Evolutionary conservation across 1,140 invertebrate species (phyloP), one percentile per base, ranked within the genome.

Genomic region (Sminthurides bifidus): DNA sequence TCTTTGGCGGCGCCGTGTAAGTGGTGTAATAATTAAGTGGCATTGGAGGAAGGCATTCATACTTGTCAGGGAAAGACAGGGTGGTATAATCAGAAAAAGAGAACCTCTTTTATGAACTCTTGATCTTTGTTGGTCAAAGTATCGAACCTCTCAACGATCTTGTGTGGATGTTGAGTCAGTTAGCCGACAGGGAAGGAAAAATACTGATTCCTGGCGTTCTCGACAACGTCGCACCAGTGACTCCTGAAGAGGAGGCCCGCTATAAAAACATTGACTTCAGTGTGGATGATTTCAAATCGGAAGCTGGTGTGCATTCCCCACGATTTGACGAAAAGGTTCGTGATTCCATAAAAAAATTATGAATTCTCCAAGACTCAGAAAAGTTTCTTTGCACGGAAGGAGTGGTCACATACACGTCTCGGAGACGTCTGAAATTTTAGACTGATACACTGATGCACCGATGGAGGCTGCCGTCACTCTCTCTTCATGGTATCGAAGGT

Each of bases 261-360:
- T 98, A 98, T 69, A 75, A 81, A 41, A 76, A 79, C 31, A 95
- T 97, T 69, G 89, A 94, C 65, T 98, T 97, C 73, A 83, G 92
- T 73, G 75, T 84, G 21, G 74, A 82, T 50, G 84, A 86, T 35
- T 97, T 87, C 70, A 73, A 75, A 44, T 70, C 74, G 5, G 82
- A 84, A 58, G 74, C 92, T 63, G 88, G 85, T 44, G n/a, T n/a
- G n/a, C n/a, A n/a, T n/a, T n/a, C n/a, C n/a, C n/a, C n/a, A n/a
- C n/a, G n/a, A n/a, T n/a, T n/a, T n/a, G n/a, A n/a, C n/a, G n/a
- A n/a, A n/a, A n/a, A n/a, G n/a, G n/a, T n/a, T n/a, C n/a, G n/a
- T n/a, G n/a, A n/a, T n/a, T n/a, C n/a, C n/a, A n/a, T n/a, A n/a
- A n/a, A n/a, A n/a, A n/a, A n/a, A n/a, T n/a, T n/a, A n/a, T n/a